Percentiles rank a stretch among this genome's conserved stretches.
These are phyloP conservation scores for Mesorhabditis spiculigera DNA, from an alignment of 2,888 invertebrate genomes.

Conservation along the genomic window DNA sequence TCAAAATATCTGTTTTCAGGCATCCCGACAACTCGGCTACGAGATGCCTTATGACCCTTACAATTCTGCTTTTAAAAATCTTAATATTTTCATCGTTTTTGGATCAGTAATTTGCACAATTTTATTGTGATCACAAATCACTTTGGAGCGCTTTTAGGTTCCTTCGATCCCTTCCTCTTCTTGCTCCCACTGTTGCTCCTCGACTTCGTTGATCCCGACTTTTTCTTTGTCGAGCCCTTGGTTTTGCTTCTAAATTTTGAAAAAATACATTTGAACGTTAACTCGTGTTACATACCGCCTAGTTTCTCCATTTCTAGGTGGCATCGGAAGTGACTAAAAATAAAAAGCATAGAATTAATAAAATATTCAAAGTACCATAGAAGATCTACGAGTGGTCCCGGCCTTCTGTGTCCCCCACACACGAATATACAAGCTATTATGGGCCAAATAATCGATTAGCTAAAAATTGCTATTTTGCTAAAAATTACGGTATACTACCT, in stretches of 20 bases:
- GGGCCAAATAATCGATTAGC: constrained; percentile 62
- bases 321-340: neutral
- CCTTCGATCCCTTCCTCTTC: neutral
- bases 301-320: neutral
- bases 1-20: no score
- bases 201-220: neutral
- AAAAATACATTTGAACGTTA: no score
- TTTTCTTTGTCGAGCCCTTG: neutral
- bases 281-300: neutral
- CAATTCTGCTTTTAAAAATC: no score
- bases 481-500: constrained; percentile 49
- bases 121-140: no score
- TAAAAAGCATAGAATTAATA: neutral
- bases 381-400: constrained; percentile 1
- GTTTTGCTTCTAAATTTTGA: neutral
- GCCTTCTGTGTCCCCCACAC: constrained; percentile 63
- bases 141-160: neutral
- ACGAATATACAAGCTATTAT: constrained; percentile 62
- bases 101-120: no score
- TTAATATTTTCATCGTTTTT: no score
- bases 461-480: constrained; percentile 39
- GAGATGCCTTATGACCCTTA: no score
- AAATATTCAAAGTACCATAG: neutral
- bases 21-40: no score
- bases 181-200: neutral